A percentile compares a stretch with the other conserved stretches of the same genome.
These are phyloP conservation scores for Phasianus colchicus DNA, from an alignment of 2,113 vertebrate genomes.

Conservation along the genomic window DNA sequence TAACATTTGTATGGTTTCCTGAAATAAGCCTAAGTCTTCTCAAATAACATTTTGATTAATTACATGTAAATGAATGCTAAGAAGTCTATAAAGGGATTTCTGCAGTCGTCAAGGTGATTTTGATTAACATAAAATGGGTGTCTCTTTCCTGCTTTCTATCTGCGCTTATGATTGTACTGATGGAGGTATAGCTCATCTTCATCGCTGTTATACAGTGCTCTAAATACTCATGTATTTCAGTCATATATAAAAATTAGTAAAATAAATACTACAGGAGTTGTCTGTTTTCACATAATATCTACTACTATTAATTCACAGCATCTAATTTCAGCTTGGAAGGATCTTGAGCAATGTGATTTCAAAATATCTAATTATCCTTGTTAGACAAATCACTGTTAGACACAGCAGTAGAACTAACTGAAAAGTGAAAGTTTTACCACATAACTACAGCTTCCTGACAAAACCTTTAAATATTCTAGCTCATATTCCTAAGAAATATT, in stretches of 20 bases:
- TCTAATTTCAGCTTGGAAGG: neutral
- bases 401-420: neutral
- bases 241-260: neutral
- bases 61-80: constrained; percentile 52
- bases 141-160: neutral
- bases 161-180: neutral
- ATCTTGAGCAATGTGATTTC: neutral
- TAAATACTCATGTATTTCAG: neutral
- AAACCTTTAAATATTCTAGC: neutral
- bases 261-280: neutral
- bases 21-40: neutral
- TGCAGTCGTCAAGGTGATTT: constrained; percentile 37
- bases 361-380: neutral
- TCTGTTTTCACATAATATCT: neutral
- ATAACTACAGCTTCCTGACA: neutral
- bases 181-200: neutral
- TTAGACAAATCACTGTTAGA: neutral
- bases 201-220: neutral
- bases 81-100: constrained; percentile 15
- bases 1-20: constrained; percentile 12
- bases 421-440: neutral
- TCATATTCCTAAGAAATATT: neutral
- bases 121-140: constrained; percentile 13
- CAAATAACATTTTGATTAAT: constrained; percentile 46
- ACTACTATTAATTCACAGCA: neutral